Conservation (phyloP, 30 jellyfish, hydroid and myxozoan species). For the Calvadosia cruxmelitensis region DNA sequence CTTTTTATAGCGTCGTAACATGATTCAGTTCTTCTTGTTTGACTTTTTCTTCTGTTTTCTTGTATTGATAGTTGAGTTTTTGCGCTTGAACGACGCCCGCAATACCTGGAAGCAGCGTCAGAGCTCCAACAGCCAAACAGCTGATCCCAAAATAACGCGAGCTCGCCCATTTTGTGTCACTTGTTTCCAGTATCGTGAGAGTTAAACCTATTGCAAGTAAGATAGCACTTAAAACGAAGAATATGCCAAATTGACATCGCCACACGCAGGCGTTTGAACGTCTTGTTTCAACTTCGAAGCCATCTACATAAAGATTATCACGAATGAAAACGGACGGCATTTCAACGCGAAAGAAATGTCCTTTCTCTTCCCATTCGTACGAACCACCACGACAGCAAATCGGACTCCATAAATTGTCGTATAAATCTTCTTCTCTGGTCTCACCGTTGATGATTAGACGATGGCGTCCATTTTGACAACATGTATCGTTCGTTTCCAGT, state of each 20-base stretch:
- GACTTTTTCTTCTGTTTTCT: conserved; percentile 7
- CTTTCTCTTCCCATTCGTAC: conserved; percentile 91
- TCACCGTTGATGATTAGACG: conserved; percentile 33
- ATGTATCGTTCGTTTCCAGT: conserved; percentile 40
- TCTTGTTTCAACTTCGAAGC: conserved; percentile 51
- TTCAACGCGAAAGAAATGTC: conserved; percentile 87
- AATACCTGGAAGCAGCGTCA: conserved; percentile 59
- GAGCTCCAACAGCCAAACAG: conserved; percentile 50
- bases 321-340: conserved; percentile 66
- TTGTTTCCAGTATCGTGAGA: conserved; percentile 32
- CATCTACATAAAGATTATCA: conserved; percentile 78
- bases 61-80: conserved; percentile 16
- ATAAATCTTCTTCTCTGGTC: conserved; percentile 22
- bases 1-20: neutral
- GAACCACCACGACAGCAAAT: conserved; percentile 84
- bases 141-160: conserved; percentile 76
- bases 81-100: conserved; percentile 61
- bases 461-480: conserved; percentile 58
- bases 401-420: conserved; percentile 83
- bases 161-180: conserved; percentile 67
- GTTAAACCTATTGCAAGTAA: conserved; percentile 48
- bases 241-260: conserved; percentile 67
- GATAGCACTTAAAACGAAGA: conserved; percentile 37
- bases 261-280: conserved; percentile 61
- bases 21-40: conserved; percentile 5